phyloP scores from a whole-genome alignment of 2,888 invertebrate genomes.

The Drosophila paracracens region DNA sequence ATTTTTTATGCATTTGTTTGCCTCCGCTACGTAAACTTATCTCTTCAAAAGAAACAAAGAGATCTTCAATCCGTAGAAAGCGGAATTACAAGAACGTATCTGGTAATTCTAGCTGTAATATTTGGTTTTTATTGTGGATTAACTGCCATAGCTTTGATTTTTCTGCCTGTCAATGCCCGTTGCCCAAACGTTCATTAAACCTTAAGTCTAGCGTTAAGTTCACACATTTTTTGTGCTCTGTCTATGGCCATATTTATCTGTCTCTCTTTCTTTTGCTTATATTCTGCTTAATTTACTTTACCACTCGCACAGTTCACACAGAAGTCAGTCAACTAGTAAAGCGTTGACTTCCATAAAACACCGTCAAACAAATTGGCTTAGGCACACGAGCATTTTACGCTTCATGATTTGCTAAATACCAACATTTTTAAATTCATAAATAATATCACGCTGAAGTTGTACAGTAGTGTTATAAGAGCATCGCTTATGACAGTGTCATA shows the following conservation, averaged over 20 bases:
- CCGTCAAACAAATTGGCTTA: constrained; percentile 52
- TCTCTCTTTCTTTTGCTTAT: constrained; percentile 1
- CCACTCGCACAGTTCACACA: constrained; percentile 62
- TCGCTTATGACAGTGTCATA: constrained; percentile 53
- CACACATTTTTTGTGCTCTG: constrained; percentile 21
- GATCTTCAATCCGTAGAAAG: constrained; percentile 62
- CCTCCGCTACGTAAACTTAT: constrained; percentile 44
- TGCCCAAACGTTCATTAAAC: constrained; percentile 50
- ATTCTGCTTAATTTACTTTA: not conserved
- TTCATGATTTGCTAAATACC: constrained; percentile 65
- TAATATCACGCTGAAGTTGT: constrained; percentile 43
- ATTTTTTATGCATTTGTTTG: constrained; percentile 54
- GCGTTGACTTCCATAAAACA: constrained; percentile 70
- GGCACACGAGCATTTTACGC: constrained; percentile 68
- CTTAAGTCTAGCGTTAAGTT: constrained; percentile 40
- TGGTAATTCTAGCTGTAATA: constrained; percentile 54
- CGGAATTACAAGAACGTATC: constrained; percentile 37
- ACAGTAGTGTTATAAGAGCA: constrained; percentile 40
- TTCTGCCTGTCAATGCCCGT: constrained; percentile 44
- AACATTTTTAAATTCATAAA: constrained; percentile 63
- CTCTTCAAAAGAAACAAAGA: constrained; percentile 42
- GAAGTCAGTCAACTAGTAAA: constrained; percentile 69
- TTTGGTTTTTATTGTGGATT: constrained; percentile 32
- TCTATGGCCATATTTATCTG: constrained; percentile 1
- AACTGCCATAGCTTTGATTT: constrained; percentile 24